These are phyloP conservation scores for Trichogramma dendrolimi DNA, from an alignment of 2,888 invertebrate genomes.

Conservation along the genomic window DNA sequence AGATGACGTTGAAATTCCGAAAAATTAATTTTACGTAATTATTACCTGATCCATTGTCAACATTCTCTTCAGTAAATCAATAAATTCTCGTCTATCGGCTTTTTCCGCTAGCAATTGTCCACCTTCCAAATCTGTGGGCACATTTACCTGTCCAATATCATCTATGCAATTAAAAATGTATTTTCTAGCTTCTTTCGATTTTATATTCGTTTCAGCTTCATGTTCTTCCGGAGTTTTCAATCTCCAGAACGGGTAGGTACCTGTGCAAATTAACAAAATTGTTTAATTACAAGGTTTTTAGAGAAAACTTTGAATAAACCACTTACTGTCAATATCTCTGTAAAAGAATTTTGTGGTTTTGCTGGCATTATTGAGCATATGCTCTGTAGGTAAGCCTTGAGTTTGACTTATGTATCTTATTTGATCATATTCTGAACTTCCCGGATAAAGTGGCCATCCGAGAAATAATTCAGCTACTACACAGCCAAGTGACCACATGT, in stretches of 20 bases:
- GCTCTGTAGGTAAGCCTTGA: constrained; percentile 94
- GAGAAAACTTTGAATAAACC: constrained; percentile 31
- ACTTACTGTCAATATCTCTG: constrained; percentile 84
- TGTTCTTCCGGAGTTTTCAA: constrained; percentile 96
- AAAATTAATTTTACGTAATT: constrained; percentile 8
- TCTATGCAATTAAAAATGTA: constrained; percentile 99
- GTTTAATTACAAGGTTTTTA: constrained; percentile 2
- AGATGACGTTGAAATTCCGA: no score
- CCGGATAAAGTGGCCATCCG: constrained; percentile 99
- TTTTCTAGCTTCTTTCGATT: constrained; percentile 98
- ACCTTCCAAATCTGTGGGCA: constrained; percentile 95
- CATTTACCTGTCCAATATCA: constrained; percentile 95
- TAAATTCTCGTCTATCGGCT: constrained; percentile 94
- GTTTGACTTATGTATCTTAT: constrained; percentile 96
- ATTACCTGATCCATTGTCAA: constrained; percentile 91
- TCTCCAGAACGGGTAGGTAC: constrained; percentile 79
- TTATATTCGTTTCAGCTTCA: constrained; percentile 94
- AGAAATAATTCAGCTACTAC: constrained; percentile 98
- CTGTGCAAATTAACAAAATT: constrained; percentile 29
- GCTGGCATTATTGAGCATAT: constrained; percentile 94
- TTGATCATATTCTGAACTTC: constrained; percentile 98
- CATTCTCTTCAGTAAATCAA: constrained; percentile 96
- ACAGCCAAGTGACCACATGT: constrained; percentile 99
- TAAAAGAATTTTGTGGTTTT: constrained; percentile 99
- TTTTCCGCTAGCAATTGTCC: constrained; percentile 95